These are phyloP conservation scores for Vidua macroura DNA, from an alignment of 2,113 vertebrate species.

Conservation along the genomic window DNA sequence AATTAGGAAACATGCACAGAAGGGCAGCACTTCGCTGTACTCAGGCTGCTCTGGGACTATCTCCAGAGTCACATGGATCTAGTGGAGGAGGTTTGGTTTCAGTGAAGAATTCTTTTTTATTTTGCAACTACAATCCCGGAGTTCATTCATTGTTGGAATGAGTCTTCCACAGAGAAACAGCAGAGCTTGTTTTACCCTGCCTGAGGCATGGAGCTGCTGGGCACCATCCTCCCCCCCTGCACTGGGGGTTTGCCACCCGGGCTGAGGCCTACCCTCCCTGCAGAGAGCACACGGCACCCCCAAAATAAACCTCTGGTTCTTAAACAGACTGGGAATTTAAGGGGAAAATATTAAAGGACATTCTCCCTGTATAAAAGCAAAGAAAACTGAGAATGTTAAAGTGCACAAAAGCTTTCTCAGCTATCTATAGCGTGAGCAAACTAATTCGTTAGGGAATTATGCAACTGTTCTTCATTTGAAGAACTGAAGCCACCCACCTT, in stretches of 20 bases:
- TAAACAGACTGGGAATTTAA: not conserved
- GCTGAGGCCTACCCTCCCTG: not conserved
- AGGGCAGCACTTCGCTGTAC: not conserved
- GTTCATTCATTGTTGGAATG: not conserved
- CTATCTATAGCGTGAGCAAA: not conserved
- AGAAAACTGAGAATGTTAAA: not conserved
- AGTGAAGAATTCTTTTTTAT: not conserved
- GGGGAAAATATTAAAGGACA: not conserved
- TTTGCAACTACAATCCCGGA: not conserved
- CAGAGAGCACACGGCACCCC: not conserved
- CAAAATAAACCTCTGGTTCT: not conserved
- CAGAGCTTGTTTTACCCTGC: not conserved
- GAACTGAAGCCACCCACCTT: not conserved
- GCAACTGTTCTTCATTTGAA: not conserved
- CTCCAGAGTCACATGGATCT: not conserved
- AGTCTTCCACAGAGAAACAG: not conserved
- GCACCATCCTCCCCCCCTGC: not conserved
- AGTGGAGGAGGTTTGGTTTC: constrained; percentile 16
- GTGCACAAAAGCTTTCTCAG: not conserved
- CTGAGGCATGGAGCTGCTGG: not conserved
- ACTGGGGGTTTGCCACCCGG: not conserved
- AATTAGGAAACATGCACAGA: constrained; percentile 58
- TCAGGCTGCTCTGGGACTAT: not conserved
- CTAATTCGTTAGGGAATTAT: not conserved
- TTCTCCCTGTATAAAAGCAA: not conserved